Conservation (phyloP, 2,888 invertebrate genomes). For the Drosophila mercatorum region DNA sequence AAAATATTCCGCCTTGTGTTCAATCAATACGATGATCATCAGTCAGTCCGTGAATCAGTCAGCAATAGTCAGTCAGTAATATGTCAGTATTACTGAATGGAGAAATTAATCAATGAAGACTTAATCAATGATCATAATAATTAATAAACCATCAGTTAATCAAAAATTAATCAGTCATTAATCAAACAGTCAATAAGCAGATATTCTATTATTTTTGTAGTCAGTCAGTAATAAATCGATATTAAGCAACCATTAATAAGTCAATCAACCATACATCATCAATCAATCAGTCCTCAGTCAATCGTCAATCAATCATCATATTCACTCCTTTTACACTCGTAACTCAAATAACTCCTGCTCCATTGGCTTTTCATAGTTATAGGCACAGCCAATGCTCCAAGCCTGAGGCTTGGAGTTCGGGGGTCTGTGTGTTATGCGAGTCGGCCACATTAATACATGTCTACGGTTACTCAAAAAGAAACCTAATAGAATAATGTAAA, state of each 20-base stretch:
- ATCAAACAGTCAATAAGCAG: neutral
- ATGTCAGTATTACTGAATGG: no score
- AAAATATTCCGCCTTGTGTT: no score
- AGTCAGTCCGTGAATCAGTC: no score
- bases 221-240: no score
- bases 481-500: constrained; percentile 82
- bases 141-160: neutral
- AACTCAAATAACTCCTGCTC: neutral
- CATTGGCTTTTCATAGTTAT: neutral
- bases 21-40: no score
- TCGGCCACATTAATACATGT: constrained; percentile 73
- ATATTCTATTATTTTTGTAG: no score
- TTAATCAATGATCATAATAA: neutral
- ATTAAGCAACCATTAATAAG: no score
- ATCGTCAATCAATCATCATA: neutral
- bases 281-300: neutral
- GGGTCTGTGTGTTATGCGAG: constrained; percentile 53
- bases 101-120: neutral
- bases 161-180: neutral
- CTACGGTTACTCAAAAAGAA: constrained; percentile 75
- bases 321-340: neutral
- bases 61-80: no score
- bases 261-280: neutral
- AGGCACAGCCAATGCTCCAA: neutral
- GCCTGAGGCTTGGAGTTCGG: neutral